These are phyloP conservation scores for Rana temporaria DNA, from an alignment of 2,113 vertebrate genomes.

Conservation along the genomic window DNA sequence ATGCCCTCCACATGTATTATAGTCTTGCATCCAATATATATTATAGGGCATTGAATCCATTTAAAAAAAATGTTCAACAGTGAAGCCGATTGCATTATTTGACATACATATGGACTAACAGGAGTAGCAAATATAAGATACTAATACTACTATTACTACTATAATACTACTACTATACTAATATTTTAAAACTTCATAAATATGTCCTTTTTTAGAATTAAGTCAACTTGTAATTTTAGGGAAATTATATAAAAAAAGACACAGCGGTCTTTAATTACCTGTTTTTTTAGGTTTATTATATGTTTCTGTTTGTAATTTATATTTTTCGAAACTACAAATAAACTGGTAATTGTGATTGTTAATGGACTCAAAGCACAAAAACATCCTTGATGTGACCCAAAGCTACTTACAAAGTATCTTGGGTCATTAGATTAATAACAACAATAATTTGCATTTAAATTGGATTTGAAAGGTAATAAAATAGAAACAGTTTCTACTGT, in stretches of 20 bases:
- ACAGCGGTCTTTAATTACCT: not conserved
- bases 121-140: not conserved
- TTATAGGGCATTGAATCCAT: too few relatives aligned
- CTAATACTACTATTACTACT: too few relatives aligned
- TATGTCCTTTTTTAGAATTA: too few relatives aligned
- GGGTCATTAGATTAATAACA: conserved; percentile 58
- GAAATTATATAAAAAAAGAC: too few relatives aligned
- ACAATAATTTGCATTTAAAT: conserved; percentile 58
- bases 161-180: too few relatives aligned
- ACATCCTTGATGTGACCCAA: conserved; percentile 46
- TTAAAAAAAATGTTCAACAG: too few relatives aligned
- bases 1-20: too few relatives aligned
- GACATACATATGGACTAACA: too few relatives aligned
- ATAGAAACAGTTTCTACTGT: conserved; percentile 23
- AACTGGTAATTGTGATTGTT: conserved; percentile 47
- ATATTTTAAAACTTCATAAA: not conserved
- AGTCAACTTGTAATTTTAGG: too few relatives aligned
- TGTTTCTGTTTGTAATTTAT: not conserved
- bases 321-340: conserved; percentile 22
- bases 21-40: too few relatives aligned
- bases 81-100: too few relatives aligned
- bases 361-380: conserved; percentile 38
- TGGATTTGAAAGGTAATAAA: conserved; percentile 52
- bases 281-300: too few relatives aligned
- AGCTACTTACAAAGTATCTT: conserved; percentile 28